Percentiles rank a stretch among this genome's conserved stretches.
These are phyloP conservation scores for Nasonia vitripennis DNA, from an alignment of 1,140 invertebrate genomes.

Conservation along the genomic window DNA sequence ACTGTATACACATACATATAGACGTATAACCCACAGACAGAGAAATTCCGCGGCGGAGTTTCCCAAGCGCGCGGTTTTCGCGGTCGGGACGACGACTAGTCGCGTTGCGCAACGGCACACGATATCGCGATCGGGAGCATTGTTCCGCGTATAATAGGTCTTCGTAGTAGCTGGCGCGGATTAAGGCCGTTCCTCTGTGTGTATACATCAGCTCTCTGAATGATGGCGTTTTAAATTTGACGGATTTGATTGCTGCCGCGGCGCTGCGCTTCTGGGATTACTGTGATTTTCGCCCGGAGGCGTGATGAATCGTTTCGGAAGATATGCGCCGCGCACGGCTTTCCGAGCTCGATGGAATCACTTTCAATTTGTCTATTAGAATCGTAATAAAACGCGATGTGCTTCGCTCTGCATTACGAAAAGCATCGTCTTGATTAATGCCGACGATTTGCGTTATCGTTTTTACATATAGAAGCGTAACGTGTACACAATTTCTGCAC, in stretches of 20 bases:
- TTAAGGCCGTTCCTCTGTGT: not conserved
- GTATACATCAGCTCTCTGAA: not conserved
- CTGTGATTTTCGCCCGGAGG: not conserved
- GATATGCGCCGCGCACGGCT: no score
- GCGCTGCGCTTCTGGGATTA: not conserved
- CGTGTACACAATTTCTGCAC: no score
- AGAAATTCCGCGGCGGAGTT: not conserved
- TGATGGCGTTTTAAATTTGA: not conserved
- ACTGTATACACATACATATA: not conserved
- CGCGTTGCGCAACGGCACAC: not conserved
- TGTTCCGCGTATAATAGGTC: conserved; percentile 1
- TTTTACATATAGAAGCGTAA: no score
- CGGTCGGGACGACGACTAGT: not conserved
- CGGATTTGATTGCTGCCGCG: not conserved
- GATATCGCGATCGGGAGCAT: not conserved
- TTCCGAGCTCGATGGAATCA: not conserved
- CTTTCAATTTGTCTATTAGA: not conserved
- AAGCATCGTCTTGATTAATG: no score
- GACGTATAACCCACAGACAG: not conserved
- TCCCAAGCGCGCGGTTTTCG: conserved; percentile 14
- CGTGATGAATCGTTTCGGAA: not conserved
- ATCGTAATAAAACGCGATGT: no score
- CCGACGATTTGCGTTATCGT: no score
- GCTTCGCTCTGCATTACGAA: no score
- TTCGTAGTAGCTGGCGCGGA: not conserved